Evolutionary conservation across 2,113 vertebrate genomes (phyloP).

Genomic region (Misgurnus mizolepis): DNA sequence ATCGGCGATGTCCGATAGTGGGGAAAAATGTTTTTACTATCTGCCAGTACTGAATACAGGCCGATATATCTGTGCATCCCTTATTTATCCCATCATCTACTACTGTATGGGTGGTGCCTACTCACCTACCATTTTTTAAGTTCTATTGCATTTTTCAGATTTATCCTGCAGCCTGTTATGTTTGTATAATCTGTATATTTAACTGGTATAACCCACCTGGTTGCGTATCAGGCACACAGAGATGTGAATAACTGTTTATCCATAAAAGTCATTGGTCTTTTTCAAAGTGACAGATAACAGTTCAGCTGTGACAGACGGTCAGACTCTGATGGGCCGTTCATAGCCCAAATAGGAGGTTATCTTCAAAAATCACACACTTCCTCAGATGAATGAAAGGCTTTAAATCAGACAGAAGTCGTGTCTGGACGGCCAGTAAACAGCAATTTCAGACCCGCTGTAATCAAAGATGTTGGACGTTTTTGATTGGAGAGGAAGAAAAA

Average conservation of each 20-base stretch:
- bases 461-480: slow-evolving; percentile 49
- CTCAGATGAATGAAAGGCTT: slow-evolving; percentile 32
- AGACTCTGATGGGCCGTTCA: slow-evolving; percentile 42
- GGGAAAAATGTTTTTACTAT: too few species aligned
- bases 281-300: slow-evolving; percentile 26
- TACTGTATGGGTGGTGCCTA: too few species aligned
- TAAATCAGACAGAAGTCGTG: slow-evolving; percentile 34
- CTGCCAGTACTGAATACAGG: too few species aligned
- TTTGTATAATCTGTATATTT: slow-evolving; percentile 2
- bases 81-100: too few species aligned
- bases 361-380: slow-evolving; percentile 50
- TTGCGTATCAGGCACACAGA: neutral
- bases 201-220: neutral
- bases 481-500: slow-evolving; percentile 41
- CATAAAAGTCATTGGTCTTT: neutral
- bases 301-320: slow-evolving; percentile 13
- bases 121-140: too few species aligned
- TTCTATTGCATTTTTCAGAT: too few species aligned
- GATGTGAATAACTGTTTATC: neutral
- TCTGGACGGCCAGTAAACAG: slow-evolving; percentile 45
- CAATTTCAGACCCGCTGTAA: slow-evolving; percentile 51
- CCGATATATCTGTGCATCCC: too few species aligned
- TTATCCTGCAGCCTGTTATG: neutral
- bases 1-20: too few species aligned
- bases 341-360: slow-evolving; percentile 45